Evolutionary conservation across 1,140 invertebrate species (phyloP), one percentile per base, ranked within the genome.

Genomic region (Neodiprion lecontei): DNA sequence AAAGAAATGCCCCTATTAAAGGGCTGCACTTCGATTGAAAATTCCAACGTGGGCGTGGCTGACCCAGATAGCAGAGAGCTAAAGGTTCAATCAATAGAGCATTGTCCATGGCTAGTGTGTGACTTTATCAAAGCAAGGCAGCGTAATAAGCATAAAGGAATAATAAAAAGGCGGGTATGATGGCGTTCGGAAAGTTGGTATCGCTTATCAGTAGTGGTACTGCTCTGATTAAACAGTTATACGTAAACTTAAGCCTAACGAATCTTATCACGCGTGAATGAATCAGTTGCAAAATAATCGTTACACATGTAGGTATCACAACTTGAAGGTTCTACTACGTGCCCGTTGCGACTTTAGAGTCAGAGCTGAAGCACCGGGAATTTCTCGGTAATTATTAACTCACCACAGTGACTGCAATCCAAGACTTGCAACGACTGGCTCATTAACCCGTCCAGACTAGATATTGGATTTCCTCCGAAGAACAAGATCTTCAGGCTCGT

Each of bases 351-450:
- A 40, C 28, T 40, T 40, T 5, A 40, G 28, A 40, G 28, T 40
- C 28, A 40, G 28, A 40, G 28, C 5, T 40, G 28, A 40, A 40
- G 28, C 28, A 40, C 5, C 28, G 28, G 28, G 28, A 40, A 40
- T 40, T 40, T 40, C 28, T 40, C 28, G 28, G 1, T 0, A 40
- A 40, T 40, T 40, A 1, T 40, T 40, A 40, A 23, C 80, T 71
- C 78, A 88, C 87, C 78, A 72, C 86, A 88, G 28, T 81, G 72
- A 67, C 83, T 78, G n/a, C 75, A 83, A 53, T 83, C 78, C n/a
- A 88, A 61, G 70, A 75, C 76, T 68, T 80, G 80, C 17, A 87
- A 66, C 2, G 71, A 75, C 23, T 50, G 9, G 74, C 78, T 86
- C 48, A 68, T 76, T 14, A 88, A 73, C 5, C 79, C 79, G 7